Base-by-base conservation (phyloP, 37 sponge, comb jelly and placozoan species). In the Hexactinellida sp. region DNA sequence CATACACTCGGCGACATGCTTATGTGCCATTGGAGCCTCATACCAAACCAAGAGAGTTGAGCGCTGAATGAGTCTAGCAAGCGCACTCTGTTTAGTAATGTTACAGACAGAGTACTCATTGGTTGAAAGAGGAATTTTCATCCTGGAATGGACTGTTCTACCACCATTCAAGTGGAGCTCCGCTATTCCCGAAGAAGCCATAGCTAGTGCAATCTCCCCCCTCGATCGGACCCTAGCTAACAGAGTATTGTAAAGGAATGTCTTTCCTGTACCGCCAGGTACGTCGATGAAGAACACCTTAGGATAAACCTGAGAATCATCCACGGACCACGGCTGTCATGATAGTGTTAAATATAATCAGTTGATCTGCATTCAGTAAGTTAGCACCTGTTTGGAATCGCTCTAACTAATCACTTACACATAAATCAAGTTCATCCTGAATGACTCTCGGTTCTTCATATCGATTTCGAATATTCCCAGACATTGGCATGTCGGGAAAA, bases 131-230 rank as follows among this genome's bases (percentile, higher is more conserved):
- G 76, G 76, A 63, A 63, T 23, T 63, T 63, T 63, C 30, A 63
- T 5, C 3, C 76, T 32, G 13, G 76, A 63, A 63, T 63, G 76
- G 76, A 63, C 76, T 21, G 34, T 63, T 28, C 76, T 63, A 25
- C 76, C 76, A n/a, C 76, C 76, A 25, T 63, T 23, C 5, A 63
- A n/a, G 76, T 21, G 34, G 76, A 63, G 76, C 3, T 7, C 30
- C 13, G 76, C 76, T 63, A 25, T 63, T 63, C 76, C 76, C 3
- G 76, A 63, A 25, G 76, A 63, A 63, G 76, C 76, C 76, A 63
- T 63, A 25, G 76, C 76, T 63, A 63, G 76, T 23, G 25, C 34
- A n/a, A 63, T 63, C 30, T 63, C 34, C 3, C 76, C 76, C 21
- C 25, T 10, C 5, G 76, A 63, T 3, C 76, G 76, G n/a, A n/a